Evolutionary conservation across 2,113 vertebrate species (phyloP).

Genomic region (Agelaius phoeniceus): DNA sequence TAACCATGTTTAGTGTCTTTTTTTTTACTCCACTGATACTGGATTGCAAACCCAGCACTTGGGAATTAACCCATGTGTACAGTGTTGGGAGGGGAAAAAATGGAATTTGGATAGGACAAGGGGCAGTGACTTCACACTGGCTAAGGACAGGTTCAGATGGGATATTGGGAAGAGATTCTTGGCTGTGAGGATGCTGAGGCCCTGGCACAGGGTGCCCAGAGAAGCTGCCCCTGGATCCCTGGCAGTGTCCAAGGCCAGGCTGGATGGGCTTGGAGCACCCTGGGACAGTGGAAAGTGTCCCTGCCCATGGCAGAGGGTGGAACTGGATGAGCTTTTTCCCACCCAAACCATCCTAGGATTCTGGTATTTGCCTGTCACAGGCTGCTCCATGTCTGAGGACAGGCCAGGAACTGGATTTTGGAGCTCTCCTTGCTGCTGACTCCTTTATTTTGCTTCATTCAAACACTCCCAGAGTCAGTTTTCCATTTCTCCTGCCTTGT

Average conservation of each 20-base stretch:
- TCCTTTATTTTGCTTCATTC: background rate
- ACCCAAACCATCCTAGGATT: background rate
- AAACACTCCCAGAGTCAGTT: background rate
- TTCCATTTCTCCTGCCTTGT: background rate
- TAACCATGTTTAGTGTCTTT: background rate
- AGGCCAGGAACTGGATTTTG: background rate
- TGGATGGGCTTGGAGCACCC: accelerated
- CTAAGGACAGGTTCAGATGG: too few relatives aligned
- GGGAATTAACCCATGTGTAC: background rate
- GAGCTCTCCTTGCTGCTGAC: background rate
- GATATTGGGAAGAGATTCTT: background rate
- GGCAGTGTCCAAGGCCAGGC: accelerated
- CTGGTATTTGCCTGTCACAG: background rate
- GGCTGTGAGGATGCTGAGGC: accelerated
- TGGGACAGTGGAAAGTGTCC: accelerated
- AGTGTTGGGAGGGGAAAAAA: background rate
- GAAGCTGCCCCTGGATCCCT: background rate
- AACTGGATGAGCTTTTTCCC: background rate
- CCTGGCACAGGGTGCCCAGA: background rate
- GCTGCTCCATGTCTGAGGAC: background rate
- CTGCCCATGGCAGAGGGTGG: background rate
- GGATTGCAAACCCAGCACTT: background rate
- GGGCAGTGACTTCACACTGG: background rate
- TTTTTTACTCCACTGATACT: background rate
- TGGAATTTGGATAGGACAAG: background rate